Conservation (phyloP, 2,113 vertebrate species). For the Cryptomyrus ogoouensis region DNA sequence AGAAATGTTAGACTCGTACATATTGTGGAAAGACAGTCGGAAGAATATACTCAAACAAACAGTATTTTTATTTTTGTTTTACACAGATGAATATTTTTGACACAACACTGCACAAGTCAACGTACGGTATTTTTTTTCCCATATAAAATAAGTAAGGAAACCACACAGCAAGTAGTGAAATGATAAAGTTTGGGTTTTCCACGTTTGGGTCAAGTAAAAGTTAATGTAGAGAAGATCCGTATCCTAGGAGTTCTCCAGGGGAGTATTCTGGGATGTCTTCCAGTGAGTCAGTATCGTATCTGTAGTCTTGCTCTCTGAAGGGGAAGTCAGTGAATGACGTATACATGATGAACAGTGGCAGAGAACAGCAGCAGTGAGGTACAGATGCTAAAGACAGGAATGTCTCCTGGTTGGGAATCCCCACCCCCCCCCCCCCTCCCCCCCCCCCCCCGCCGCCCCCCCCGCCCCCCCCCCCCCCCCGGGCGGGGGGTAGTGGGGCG, state of each 20-base stretch:
- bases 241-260: constrained; percentile 23
- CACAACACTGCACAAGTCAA: neutral
- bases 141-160: neutral
- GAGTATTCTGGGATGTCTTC: constrained; percentile 28
- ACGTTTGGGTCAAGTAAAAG: neutral
- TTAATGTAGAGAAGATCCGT: neutral
- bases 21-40: neutral
- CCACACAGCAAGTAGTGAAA: neutral
- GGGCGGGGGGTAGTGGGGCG: too few species aligned
- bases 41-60: neutral
- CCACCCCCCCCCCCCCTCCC: constrained; percentile 33
- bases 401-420: too few species aligned
- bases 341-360: neutral
- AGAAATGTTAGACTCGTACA: neutral
- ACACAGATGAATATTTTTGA: neutral
- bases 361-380: neutral
- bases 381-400: neutral
- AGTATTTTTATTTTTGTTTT: constrained; percentile 8
- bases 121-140: neutral
- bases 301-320: constrained; percentile 43
- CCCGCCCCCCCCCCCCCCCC: too few species aligned
- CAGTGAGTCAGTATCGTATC: constrained; percentile 34
- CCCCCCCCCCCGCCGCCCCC: too few species aligned
- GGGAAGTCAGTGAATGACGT: neutral
- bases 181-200: neutral